These are phyloP conservation scores for Hydrolagus affinis DNA, from an alignment of 2,113 vertebrate species.

Conservation along the genomic window DNA sequence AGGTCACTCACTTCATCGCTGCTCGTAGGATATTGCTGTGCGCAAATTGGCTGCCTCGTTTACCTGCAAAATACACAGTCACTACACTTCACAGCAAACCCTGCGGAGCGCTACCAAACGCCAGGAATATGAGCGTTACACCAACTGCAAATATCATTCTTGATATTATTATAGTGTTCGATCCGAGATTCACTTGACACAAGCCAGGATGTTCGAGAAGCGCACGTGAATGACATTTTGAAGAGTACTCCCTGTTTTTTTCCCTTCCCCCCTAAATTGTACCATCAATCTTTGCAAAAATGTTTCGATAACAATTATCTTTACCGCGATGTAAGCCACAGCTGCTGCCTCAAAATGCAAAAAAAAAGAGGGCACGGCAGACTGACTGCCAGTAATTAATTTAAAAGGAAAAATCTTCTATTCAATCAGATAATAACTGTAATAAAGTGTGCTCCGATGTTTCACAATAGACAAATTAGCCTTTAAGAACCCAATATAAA, in stretches of 20 bases:
- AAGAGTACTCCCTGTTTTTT: background rate
- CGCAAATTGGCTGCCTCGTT: no score
- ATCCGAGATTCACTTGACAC: no score
- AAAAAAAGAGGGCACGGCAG: background rate
- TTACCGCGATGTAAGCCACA: background rate
- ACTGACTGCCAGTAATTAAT: background rate
- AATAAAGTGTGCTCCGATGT: background rate
- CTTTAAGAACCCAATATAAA: background rate
- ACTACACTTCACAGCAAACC: no score
- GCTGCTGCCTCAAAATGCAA: background rate
- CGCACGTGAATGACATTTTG: background rate
- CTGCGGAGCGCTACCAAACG: no score
- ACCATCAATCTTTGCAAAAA: background rate
- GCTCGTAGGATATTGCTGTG: no score
- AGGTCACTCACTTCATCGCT: no score
- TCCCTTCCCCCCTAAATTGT: background rate
- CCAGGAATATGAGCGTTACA: no score
- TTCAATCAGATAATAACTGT: constrained; percentile 2
- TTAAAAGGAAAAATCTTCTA: background rate
- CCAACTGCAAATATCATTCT: no score
- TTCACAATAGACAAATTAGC: constrained; percentile 14
- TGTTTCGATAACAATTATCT: background rate
- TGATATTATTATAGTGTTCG: no score
- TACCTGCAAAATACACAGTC: no score
- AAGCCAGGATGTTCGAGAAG: no score